These are phyloP conservation scores for Eulithis testata DNA, from an alignment of 2,888 invertebrate species.

Conservation along the genomic window DNA sequence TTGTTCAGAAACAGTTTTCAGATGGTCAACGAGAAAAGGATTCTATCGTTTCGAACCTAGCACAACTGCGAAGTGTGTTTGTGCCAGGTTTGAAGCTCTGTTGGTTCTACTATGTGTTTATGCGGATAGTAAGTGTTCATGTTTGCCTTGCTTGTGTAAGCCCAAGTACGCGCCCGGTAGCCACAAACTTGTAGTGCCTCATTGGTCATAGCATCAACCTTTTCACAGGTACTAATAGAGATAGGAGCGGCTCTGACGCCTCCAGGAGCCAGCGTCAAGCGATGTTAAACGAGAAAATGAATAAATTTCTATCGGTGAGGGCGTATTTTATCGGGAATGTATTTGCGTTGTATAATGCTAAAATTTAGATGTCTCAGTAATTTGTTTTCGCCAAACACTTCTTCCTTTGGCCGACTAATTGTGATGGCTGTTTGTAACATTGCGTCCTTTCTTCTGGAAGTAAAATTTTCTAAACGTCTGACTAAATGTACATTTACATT, in stretches of 20 bases:
- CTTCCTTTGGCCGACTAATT: slow-evolving; percentile 72
- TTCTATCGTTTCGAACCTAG: slow-evolving; percentile 36
- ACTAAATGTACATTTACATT: slow-evolving; percentile 59
- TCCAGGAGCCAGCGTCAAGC: slow-evolving; percentile 93
- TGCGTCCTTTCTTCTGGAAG: slow-evolving; percentile 55
- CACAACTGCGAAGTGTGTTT: slow-evolving; percentile 50
- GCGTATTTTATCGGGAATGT: slow-evolving; percentile 65
- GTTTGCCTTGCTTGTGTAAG: slow-evolving; percentile 39
- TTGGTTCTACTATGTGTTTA: slow-evolving; percentile 50
- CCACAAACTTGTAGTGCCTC: slow-evolving; percentile 48
- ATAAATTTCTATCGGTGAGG: slow-evolving; percentile 96
- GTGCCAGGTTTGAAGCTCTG: slow-evolving; percentile 60
- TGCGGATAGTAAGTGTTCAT: slow-evolving; percentile 32
- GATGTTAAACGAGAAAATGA: slow-evolving; percentile 96
- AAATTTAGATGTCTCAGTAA: slow-evolving; percentile 74
- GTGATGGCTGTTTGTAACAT: slow-evolving; percentile 69
- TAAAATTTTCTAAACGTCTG: slow-evolving; percentile 43
- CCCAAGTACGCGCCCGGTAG: slow-evolving; percentile 70
- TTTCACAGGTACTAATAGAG: slow-evolving; percentile 85
- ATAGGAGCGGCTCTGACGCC: slow-evolving; percentile 86
- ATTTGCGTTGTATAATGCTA: slow-evolving; percentile 46
- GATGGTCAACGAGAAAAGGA: slow-evolving; percentile 39
- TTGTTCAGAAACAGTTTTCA: slow-evolving; percentile 41
- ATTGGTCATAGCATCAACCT: slow-evolving; percentile 76
- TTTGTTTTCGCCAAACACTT: slow-evolving; percentile 70